phyloP scores from a whole-genome alignment of 2,888 invertebrate species.

The Acanthococcus lagerstroemiae region DNA sequence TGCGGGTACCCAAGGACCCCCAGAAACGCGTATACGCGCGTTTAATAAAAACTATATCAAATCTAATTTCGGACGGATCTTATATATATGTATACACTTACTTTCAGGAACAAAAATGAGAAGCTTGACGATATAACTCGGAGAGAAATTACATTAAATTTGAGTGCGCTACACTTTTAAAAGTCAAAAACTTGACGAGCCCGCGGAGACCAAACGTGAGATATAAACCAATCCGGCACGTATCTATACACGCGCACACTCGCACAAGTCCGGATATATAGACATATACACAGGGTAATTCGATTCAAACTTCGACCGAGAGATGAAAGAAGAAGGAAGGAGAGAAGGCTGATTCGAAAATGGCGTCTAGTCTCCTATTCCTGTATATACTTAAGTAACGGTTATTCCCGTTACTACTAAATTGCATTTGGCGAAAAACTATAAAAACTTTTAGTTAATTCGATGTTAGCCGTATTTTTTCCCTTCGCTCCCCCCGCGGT shows the following conservation, averaged over 20 bases:
- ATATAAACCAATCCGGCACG: constrained; percentile 25
- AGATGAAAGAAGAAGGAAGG: constrained; percentile 15
- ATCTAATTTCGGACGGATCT: too few relatives aligned
- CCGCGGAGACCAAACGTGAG: constrained; percentile 24
- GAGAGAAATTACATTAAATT: constrained; percentile 28
- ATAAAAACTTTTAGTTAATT: constrained; percentile 28
- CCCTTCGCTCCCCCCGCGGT: background rate
- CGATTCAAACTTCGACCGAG: constrained; percentile 19
- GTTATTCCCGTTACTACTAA: constrained; percentile 26
- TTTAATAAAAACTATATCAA: too few relatives aligned
- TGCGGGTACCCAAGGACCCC: too few relatives aligned
- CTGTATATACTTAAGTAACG: constrained; percentile 22
- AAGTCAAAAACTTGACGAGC: constrained; percentile 27
- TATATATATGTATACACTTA: too few relatives aligned
- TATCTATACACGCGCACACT: constrained; percentile 1
- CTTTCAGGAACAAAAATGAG: too few relatives aligned
- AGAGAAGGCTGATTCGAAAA: constrained; percentile 14
- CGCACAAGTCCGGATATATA: constrained; percentile 4
- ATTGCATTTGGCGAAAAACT: constrained; percentile 21
- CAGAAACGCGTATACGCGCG: too few relatives aligned
- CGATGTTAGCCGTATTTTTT: constrained; percentile 7
- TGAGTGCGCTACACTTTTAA: constrained; percentile 28
- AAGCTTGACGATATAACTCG: too few relatives aligned
- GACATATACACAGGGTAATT: constrained; percentile 21
- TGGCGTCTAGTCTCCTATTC: constrained; percentile 7